Evolutionary conservation across 2,113 vertebrate genomes (phyloP).

Genomic region (Callospermophilus lateralis): DNA sequence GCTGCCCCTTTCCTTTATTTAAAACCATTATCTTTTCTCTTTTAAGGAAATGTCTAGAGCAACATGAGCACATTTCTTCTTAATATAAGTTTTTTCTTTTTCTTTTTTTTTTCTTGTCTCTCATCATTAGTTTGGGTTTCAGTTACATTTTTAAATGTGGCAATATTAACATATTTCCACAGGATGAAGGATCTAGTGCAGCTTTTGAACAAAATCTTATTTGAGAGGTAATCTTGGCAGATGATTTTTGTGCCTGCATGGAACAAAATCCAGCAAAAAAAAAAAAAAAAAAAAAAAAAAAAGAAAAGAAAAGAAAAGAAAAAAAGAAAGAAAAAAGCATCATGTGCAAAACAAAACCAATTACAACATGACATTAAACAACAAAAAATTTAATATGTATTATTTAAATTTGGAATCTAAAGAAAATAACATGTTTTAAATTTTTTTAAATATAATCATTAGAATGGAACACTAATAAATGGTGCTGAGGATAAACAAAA

Average conservation of each 20-base stretch:
- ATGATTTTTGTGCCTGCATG: neutral
- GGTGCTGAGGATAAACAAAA: neutral
- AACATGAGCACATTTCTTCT: neutral
- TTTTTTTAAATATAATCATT: neutral
- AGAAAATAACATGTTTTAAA: neutral
- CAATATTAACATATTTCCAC: neutral
- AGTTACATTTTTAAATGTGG: neutral
- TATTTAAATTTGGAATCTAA: constrained; percentile 16
- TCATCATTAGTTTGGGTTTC: neutral
- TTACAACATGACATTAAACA: neutral
- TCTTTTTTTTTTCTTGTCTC: neutral
- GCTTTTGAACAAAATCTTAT: neutral
- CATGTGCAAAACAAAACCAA: neutral
- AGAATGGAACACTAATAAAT: neutral
- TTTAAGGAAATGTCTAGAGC: constrained; percentile 32
- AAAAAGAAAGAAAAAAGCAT: neutral
- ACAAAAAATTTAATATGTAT: neutral
- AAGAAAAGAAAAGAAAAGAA: no score
- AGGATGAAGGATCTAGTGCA: neutral
- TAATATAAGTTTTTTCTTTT: neutral
- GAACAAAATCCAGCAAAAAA: neutral
- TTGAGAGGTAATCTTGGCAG: neutral
- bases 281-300: no score
- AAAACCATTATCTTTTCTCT: neutral
- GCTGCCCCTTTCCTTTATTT: neutral